A percentile compares a stretch with the other conserved stretches of the same genome.
Evolutionary conservation across 2,888 invertebrate genomes (phyloP).

Genomic region (Eurytoma californica): DNA sequence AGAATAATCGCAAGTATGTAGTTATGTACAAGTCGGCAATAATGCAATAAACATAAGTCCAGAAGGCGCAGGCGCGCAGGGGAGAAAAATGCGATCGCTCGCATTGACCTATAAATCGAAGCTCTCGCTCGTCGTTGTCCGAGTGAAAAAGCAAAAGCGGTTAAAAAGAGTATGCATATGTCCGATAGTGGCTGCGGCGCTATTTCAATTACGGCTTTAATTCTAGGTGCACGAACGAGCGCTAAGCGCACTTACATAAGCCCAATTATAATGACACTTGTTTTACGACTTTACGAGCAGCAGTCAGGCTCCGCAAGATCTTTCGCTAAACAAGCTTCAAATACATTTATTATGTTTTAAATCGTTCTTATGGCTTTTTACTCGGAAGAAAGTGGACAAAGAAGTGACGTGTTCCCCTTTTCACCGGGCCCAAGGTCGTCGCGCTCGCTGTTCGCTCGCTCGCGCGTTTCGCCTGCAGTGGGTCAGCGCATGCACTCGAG

Average conservation of each 20-base stretch:
- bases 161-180: background rate
- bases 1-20: no score
- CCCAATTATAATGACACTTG: constrained; percentile 47
- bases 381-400: no score
- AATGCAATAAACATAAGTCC: no score
- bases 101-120: constrained; percentile 56
- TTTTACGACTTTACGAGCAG: constrained; percentile 15
- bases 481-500: background rate
- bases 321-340: background rate
- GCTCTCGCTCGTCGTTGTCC: constrained; percentile 41
- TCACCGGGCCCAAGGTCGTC: constrained; percentile 35
- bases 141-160: constrained; percentile 28
- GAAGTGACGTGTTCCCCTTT: constrained; percentile 17
- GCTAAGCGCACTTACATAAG: constrained; percentile 34
- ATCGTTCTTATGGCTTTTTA: no score
- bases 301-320: background rate
- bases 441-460: background rate
- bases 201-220: constrained; percentile 54
- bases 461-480: background rate
- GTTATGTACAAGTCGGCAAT: no score
- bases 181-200: background rate
- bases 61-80: background rate
- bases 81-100: constrained; percentile 51
- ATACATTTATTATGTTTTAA: no score
- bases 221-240: constrained; percentile 50